Evolutionary conservation across 2,888 invertebrate species (phyloP), one percentile per base, ranked within the genome.

Genomic region (Dryococelus australis): DNA sequence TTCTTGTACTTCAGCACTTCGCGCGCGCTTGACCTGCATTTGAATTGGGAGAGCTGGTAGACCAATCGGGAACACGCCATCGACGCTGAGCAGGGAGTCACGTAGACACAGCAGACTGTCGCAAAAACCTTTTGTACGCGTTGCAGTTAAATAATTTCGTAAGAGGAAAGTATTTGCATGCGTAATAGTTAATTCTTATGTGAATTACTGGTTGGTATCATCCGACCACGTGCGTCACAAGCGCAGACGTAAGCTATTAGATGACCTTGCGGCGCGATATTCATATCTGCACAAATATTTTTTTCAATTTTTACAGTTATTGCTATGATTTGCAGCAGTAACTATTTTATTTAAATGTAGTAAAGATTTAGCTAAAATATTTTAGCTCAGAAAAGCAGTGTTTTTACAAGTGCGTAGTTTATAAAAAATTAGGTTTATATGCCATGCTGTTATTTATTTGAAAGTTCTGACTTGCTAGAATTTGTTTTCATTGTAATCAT

Each of bases 31-130:
- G 65, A 8, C 10, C 12, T 65, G 65, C n/a, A 65, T 65, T 65
- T 65, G 65, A 65, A 65, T 65, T 24, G 65, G 65, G 65, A 65
- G 10, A 12, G 65, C 65, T 65, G 65, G 20, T n/a, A 65, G 65
- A 65, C 65, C 65, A 65, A 65, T 65, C 65, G 65, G 65, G 65
- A n/a, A 20, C 65, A 65, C 65, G 65, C 65, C 65, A 65, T 65
- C 65, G 65, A 8, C 65, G n/a, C 20, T 65, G 65, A 65, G 65
- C 65, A n/a, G 65, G 12, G 6, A 65, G 65, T 65, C 65, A 65
- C 65, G 65, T 65, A 65, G 65, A 65, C 65, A 65, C 65, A 65
- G 65, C 65, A 65, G 65, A 65, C 65, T 16, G 10, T 65, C 65
- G 65, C 65, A 12, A 65, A 24, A 65, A 65, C 24, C 1, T 24